Evolutionary conservation across 2,888 invertebrate species (phyloP).

Genomic region (Melipona bicolor): DNA sequence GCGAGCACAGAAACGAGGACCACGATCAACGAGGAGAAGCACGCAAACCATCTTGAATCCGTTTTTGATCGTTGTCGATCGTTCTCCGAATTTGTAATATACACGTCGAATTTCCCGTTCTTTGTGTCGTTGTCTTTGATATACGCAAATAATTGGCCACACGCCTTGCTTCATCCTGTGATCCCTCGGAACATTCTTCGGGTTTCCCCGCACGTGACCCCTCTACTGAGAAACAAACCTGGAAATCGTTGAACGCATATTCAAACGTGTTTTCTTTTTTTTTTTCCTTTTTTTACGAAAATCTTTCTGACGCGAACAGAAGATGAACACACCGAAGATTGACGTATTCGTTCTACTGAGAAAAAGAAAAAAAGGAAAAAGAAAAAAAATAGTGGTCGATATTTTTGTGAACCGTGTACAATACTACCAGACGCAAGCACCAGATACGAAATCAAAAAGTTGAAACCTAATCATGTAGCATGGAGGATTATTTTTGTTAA

Average conservation of each 20-base stretch:
- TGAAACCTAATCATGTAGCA: neutral
- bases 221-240: neutral
- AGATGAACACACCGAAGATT: neutral
- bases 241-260: neutral
- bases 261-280: neutral
- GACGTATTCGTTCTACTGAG: neutral
- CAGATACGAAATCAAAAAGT: slow-evolving; percentile 6
- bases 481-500: slow-evolving; percentile 32
- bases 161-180: slow-evolving; percentile 38
- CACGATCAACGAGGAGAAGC: slow-evolving; percentile 10
- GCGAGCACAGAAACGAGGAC: slow-evolving; percentile 10
- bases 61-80: slow-evolving; percentile 37
- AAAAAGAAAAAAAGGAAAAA: no score
- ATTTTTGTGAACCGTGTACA: slow-evolving; percentile 9
- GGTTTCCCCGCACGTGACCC: neutral
- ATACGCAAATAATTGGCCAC: slow-evolving; percentile 23
- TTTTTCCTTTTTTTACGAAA: neutral
- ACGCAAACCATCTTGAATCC: slow-evolving; percentile 5
- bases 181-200: slow-evolving; percentile 14
- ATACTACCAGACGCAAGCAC: neutral
- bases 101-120: slow-evolving; percentile 37
- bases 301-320: neutral
- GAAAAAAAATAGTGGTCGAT: neutral
- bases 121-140: slow-evolving; percentile 45
- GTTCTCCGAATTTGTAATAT: slow-evolving; percentile 54